phyloP scores from a whole-genome alignment of 2,888 invertebrate species.

The Alcis repandata region DNA sequence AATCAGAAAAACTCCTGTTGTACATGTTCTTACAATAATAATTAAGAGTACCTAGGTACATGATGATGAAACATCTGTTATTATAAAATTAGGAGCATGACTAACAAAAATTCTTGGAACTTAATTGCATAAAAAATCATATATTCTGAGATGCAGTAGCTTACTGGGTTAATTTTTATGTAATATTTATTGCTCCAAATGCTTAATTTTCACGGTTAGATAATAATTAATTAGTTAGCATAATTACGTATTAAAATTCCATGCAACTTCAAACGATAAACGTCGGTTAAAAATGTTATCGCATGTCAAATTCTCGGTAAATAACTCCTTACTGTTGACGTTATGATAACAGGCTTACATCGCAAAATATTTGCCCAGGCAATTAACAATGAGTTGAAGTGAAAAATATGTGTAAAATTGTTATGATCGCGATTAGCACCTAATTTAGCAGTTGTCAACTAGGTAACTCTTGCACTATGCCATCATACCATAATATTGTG shows the following conservation, averaged over 20 bases:
- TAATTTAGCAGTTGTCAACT: neutral
- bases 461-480: neutral
- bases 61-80: too few relatives aligned
- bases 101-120: too few relatives aligned
- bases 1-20: neutral
- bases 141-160: too few relatives aligned
- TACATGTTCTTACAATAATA: too few relatives aligned
- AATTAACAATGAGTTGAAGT: neutral
- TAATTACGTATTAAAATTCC: neutral
- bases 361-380: slow-evolving; percentile 7
- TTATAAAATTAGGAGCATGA: too few relatives aligned
- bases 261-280: neutral
- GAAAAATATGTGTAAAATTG: slow-evolving; percentile 1
- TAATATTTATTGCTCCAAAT: neutral
- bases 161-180: too few relatives aligned
- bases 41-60: too few relatives aligned
- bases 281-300: neutral
- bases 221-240: neutral
- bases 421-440: neutral
- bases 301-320: neutral
- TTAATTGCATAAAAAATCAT: too few relatives aligned
- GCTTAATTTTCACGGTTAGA: neutral
- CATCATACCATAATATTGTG: neutral
- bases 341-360: neutral
- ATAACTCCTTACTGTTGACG: neutral